phyloP scores from a whole-genome alignment of 2,888 invertebrate genomes.

The Tiliacea citrago region DNA sequence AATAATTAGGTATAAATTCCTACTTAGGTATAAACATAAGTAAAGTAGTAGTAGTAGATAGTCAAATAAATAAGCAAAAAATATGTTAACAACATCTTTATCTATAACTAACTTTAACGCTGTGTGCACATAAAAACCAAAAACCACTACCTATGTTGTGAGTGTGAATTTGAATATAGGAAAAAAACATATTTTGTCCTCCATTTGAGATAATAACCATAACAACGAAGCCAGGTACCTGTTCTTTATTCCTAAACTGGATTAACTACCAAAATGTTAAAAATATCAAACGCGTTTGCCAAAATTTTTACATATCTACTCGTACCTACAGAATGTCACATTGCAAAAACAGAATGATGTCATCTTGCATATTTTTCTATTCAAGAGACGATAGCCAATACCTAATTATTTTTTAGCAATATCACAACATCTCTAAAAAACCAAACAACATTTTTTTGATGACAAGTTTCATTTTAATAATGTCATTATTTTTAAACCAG shows the following conservation, averaged over 20 bases:
- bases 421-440: no score
- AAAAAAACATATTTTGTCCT: background rate
- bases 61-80: no score
- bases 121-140: background rate
- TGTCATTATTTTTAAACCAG: no score
- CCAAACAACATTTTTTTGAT: no score
- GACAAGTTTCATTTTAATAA: no score
- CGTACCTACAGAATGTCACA: background rate
- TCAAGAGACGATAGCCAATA: background rate
- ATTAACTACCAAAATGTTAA: background rate
- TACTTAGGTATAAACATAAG: no score
- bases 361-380: background rate
- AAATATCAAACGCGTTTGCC: constrained; percentile 19
- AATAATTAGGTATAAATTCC: no score
- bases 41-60: no score
- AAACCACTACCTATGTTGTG: background rate
- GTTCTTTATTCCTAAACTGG: constrained; percentile 20
- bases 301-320: background rate
- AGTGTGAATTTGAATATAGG: background rate
- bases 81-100: no score
- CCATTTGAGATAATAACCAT: background rate
- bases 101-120: no score
- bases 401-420: background rate
- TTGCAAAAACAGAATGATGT: background rate
- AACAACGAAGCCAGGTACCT: background rate